A percentile compares a stretch with the other conserved stretches of the same genome.
These are phyloP conservation scores for Diphyllodes magnificus DNA, from an alignment of 2,113 vertebrate genomes.

Conservation along the genomic window DNA sequence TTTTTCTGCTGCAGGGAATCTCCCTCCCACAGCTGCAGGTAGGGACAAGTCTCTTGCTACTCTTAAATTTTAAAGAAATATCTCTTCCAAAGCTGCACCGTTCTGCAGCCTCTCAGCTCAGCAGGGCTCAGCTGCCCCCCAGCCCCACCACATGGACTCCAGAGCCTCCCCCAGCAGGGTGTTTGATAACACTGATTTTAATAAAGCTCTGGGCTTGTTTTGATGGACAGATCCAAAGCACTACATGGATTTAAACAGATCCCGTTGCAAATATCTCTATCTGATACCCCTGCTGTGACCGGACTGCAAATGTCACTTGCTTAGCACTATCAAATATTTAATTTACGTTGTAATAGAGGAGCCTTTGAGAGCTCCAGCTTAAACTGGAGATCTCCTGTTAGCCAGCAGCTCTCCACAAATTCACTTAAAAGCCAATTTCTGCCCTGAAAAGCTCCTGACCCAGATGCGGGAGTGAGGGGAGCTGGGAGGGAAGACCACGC, in stretches of 20 bases:
- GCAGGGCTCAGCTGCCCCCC: neutral
- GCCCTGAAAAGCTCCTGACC: neutral
- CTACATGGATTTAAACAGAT: neutral
- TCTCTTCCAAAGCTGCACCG: neutral
- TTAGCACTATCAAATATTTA: conserved; percentile 47
- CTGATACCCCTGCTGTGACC: conserved; percentile 17
- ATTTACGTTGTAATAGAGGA: conserved; percentile 20
- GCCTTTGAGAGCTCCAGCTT: neutral
- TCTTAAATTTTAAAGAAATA: neutral
- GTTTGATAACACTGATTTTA: neutral
- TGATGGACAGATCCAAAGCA: neutral
- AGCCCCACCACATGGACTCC: neutral
- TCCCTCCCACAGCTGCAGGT: neutral
- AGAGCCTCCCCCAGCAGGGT: neutral
- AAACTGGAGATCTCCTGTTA: neutral
- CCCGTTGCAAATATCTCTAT: conserved; percentile 12
- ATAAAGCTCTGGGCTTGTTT: neutral
- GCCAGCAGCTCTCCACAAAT: neutral
- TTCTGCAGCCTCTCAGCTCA: accelerated
- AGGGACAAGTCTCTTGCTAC: neutral
- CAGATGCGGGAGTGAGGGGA: accelerated
- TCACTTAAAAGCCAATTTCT: neutral
- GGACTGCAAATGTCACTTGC: conserved; percentile 46
- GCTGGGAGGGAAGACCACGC: neutral
- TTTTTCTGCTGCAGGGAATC: neutral